Conservation (phyloP, 2,888 invertebrate species). For the Beris chalybata region DNA sequence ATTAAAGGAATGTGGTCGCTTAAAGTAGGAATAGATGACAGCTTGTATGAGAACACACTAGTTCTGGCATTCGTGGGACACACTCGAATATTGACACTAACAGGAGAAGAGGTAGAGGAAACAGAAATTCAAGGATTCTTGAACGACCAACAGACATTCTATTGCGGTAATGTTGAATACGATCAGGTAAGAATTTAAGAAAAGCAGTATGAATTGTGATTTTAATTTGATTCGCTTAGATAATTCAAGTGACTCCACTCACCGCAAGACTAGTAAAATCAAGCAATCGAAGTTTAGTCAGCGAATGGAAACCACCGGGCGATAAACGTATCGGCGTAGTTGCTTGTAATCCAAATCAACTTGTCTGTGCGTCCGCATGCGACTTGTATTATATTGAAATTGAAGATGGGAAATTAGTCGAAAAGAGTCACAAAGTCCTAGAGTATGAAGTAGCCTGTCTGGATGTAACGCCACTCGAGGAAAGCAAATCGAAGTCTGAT, state of each 20-base stretch:
- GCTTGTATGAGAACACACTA: constrained; percentile 79
- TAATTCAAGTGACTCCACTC: constrained; percentile 70
- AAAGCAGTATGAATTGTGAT: too few relatives aligned
- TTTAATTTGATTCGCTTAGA: constrained; percentile 49
- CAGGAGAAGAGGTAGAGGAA: constrained; percentile 97
- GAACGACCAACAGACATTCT: constrained; percentile 90
- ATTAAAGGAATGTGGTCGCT: constrained; percentile 99
- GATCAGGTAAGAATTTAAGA: constrained; percentile 65
- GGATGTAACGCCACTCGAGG: constrained; percentile 81
- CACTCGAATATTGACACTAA: constrained; percentile 85
- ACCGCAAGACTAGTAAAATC: constrained; percentile 73
- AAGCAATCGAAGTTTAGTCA: constrained; percentile 65
- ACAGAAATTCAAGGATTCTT: constrained; percentile 91
- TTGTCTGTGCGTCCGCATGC: constrained; percentile 85
- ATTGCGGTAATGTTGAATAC: constrained; percentile 85
- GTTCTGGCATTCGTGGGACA: constrained; percentile 97
- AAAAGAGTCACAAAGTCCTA: constrained; percentile 71
- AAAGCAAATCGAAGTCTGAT: constrained; percentile 64
- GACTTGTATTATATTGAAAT: constrained; percentile 83
- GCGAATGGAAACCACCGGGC: constrained; percentile 72
- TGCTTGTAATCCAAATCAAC: constrained; percentile 74
- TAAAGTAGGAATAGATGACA: constrained; percentile 66
- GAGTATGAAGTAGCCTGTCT: constrained; percentile 96
- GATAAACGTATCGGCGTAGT: constrained; percentile 85
- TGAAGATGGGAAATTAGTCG: constrained; percentile 63